These are phyloP conservation scores for Plebejus argus DNA, from an alignment of 2,888 invertebrate species.

Conservation along the genomic window DNA sequence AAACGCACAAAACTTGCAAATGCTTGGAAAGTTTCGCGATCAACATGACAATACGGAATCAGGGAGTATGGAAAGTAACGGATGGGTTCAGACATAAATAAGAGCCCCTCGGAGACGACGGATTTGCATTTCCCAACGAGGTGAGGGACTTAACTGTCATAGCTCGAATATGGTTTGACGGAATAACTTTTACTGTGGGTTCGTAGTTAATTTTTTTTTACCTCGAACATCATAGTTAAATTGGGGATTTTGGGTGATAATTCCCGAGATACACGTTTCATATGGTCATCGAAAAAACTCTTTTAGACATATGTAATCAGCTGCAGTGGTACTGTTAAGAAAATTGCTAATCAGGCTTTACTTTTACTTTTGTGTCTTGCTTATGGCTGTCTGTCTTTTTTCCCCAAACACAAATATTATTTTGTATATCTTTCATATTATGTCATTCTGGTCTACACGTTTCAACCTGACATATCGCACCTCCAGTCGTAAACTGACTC, in stretches of 20 bases:
- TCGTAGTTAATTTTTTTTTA: neutral
- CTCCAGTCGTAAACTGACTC: too few relatives aligned
- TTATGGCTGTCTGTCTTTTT: too few relatives aligned
- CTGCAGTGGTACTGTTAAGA: too few relatives aligned
- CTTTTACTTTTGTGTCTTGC: too few relatives aligned
- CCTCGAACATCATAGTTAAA: neutral
- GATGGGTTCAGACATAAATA: slow-evolving; percentile 43
- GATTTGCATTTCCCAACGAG: slow-evolving; percentile 44
- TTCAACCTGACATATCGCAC: too few relatives aligned
- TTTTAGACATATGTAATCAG: too few relatives aligned
- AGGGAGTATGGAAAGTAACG: slow-evolving; percentile 31
- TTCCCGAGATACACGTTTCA: neutral
- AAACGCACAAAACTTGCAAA: slow-evolving; percentile 27
- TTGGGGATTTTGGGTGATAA: neutral
- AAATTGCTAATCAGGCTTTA: too few relatives aligned
- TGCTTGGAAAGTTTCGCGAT: neutral
- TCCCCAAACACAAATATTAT: too few relatives aligned
- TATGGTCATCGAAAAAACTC: neutral
- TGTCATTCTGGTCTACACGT: too few relatives aligned
- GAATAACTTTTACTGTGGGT: neutral
- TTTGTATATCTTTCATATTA: too few relatives aligned
- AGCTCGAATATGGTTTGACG: slow-evolving; percentile 12
- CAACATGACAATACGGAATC: slow-evolving; percentile 28
- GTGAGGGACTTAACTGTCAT: slow-evolving; percentile 25
- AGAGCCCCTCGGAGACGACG: slow-evolving; percentile 41